A percentile compares a stretch with the other conserved stretches of the same genome.
Evolutionary conservation across 1,140 invertebrate species (phyloP).

Genomic region (Andricus grossulariae): DNA sequence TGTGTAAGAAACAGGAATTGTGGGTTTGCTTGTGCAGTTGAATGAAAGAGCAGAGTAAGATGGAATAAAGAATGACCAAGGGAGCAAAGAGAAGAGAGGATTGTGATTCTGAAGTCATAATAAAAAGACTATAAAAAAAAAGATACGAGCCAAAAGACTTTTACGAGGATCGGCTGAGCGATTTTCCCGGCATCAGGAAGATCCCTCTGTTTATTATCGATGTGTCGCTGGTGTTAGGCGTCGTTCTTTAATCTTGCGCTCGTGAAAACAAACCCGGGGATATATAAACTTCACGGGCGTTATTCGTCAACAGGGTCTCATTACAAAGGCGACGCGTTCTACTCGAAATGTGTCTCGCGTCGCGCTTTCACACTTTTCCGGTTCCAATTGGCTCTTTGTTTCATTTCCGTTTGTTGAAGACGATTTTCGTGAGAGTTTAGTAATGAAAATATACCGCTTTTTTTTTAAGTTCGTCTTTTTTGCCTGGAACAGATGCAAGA

Average conservation of each 20-base stretch:
- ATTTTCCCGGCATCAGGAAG: slow-evolving; percentile 17
- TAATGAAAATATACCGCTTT: neutral
- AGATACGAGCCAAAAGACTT: slow-evolving; percentile 26
- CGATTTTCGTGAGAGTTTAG: neutral
- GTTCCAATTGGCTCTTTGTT: slow-evolving; percentile 24
- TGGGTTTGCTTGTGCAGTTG: neutral
- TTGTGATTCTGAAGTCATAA: neutral
- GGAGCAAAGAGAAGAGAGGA: neutral
- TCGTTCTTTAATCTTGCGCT: slow-evolving; percentile 55
- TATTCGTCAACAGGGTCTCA: slow-evolving; percentile 37
- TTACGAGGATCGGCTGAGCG: slow-evolving; percentile 35
- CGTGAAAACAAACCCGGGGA: slow-evolving; percentile 57
- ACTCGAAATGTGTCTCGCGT: slow-evolving; percentile 19
- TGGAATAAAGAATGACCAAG: neutral
- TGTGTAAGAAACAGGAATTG: neutral
- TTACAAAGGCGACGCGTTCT: slow-evolving; percentile 48
- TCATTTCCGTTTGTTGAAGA: slow-evolving; percentile 16
- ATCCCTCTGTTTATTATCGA: slow-evolving; percentile 60
- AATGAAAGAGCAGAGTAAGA: slow-evolving; percentile 32
- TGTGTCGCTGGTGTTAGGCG: slow-evolving; percentile 53
- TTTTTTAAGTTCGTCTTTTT: too few relatives aligned
- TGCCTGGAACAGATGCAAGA: too few relatives aligned
- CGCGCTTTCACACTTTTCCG: neutral
- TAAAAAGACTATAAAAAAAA: neutral
- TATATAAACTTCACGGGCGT: slow-evolving; percentile 41